Evolutionary conservation across 2,888 invertebrate species (phyloP).

Genomic region (Tridacna crocea): DNA sequence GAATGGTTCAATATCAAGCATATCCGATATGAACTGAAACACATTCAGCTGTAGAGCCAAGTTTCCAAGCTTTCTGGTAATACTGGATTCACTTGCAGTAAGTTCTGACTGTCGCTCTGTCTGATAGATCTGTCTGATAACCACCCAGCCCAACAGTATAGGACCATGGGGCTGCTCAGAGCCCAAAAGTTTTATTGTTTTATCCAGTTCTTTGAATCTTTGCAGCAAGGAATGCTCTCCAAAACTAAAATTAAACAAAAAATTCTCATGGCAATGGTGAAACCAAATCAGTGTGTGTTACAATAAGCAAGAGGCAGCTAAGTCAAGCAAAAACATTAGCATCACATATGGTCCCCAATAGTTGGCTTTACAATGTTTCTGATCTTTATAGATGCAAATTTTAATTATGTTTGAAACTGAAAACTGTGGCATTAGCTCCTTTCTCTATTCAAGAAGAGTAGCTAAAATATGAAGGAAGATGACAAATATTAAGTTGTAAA

Average conservation of each 20-base stretch:
- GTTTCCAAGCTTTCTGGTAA: slow-evolving; percentile 79
- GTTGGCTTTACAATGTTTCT: no score
- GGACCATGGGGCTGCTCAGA: slow-evolving; percentile 80
- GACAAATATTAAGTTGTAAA: neutral
- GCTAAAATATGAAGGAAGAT: no score
- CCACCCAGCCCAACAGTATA: slow-evolving; percentile 82
- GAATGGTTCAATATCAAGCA: slow-evolving; percentile 78
- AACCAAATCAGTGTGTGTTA: no score
- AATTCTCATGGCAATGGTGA: no score
- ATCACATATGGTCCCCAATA: no score
- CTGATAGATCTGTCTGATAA: slow-evolving; percentile 75
- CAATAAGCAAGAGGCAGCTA: no score
- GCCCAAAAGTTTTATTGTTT: slow-evolving; percentile 65
- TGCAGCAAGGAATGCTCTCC: slow-evolving; percentile 68
- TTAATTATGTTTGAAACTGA: no score
- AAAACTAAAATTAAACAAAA: slow-evolving; percentile 62
- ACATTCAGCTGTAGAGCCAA: slow-evolving; percentile 78
- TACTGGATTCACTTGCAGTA: slow-evolving; percentile 23
- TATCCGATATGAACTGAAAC: slow-evolving; percentile 75
- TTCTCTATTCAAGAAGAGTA: no score
- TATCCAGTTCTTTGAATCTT: slow-evolving; percentile 69
- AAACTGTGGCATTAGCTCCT: no score
- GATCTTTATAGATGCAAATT: no score
- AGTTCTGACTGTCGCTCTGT: slow-evolving; percentile 26
- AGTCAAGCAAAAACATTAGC: no score